phyloP scores from a whole-genome alignment of 2,888 invertebrate species.

The Rotaria socialis region DNA sequence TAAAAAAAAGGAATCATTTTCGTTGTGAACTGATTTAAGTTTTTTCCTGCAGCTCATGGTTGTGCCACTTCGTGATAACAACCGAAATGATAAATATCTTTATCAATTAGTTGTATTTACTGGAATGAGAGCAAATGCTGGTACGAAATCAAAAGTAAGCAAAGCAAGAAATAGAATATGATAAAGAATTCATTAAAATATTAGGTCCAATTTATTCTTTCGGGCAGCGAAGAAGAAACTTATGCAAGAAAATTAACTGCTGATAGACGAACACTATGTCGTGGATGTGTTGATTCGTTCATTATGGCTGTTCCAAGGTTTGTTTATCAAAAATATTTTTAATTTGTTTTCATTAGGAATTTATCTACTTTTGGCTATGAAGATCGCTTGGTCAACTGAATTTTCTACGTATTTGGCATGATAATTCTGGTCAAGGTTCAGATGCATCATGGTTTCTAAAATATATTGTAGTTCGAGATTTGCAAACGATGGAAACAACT shows the following conservation, averaged over 20 bases:
- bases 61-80: slow-evolving; percentile 59
- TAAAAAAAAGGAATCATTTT: no score
- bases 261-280: slow-evolving; percentile 56
- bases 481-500: background rate
- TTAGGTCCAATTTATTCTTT: slow-evolving; percentile 45
- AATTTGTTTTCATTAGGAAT: no score
- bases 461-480: background rate
- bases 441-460: background rate
- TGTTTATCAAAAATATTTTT: no score
- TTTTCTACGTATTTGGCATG: background rate
- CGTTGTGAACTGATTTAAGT: no score
- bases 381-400: background rate
- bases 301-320: slow-evolving; percentile 54
- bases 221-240: slow-evolving; percentile 54
- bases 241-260: slow-evolving; percentile 58
- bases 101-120: slow-evolving; percentile 61
- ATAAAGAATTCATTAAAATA: no score
- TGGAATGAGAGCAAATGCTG: slow-evolving; percentile 56
- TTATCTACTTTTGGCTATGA: no score
- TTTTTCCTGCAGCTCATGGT: slow-evolving; percentile 51
- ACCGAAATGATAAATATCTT: slow-evolving; percentile 59
- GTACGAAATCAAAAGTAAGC: slow-evolving; percentile 56
- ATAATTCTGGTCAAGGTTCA: background rate
- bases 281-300: slow-evolving; percentile 58
- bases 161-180: background rate